Percentiles rank a stretch among this genome's conserved stretches.
Evolutionary conservation across 1,140 invertebrate species (phyloP).

Genomic region (Pomacea maculata): DNA sequence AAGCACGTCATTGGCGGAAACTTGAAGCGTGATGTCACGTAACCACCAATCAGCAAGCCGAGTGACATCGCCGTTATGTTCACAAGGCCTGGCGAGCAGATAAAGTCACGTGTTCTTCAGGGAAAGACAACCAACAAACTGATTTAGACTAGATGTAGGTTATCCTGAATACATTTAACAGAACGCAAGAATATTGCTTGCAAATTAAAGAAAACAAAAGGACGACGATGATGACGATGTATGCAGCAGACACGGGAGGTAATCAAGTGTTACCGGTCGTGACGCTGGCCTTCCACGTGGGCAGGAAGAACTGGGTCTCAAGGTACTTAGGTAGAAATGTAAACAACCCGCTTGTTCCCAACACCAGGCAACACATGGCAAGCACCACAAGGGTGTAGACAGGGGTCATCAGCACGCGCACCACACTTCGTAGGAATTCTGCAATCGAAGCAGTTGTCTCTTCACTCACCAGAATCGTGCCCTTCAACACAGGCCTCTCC

Average conservation of each 20-base stretch:
- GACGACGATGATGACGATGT: too few species aligned
- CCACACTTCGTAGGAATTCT: conserved; percentile 15
- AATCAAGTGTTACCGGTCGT: conserved; percentile 13
- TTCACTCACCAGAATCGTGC: too few species aligned
- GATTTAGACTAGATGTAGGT: too few species aligned
- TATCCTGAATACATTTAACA: too few species aligned
- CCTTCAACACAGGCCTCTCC: too few species aligned
- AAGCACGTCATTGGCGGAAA: conserved; percentile 37
- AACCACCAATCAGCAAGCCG: conserved; percentile 43
- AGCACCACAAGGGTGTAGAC: conserved; percentile 18
- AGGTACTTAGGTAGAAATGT: conserved; percentile 31
- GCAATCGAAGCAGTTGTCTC: not conserved
- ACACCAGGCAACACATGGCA: not conserved
- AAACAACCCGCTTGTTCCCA: conserved; percentile 11
- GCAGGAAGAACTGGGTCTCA: conserved; percentile 23
- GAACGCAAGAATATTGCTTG: too few species aligned
- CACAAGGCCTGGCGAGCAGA: not conserved
- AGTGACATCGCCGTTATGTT: conserved; percentile 11
- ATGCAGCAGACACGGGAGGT: too few species aligned
- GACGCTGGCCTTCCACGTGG: conserved; percentile 24
- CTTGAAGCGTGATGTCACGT: conserved; percentile 39
- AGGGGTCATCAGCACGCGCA: conserved; percentile 15
- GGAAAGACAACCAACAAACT: not conserved
- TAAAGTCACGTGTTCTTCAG: not conserved
- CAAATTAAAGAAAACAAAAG: not conserved